These are phyloP conservation scores for Mimumesa dahlbomi DNA, from an alignment of 2,888 invertebrate genomes.

Conservation along the genomic window DNA sequence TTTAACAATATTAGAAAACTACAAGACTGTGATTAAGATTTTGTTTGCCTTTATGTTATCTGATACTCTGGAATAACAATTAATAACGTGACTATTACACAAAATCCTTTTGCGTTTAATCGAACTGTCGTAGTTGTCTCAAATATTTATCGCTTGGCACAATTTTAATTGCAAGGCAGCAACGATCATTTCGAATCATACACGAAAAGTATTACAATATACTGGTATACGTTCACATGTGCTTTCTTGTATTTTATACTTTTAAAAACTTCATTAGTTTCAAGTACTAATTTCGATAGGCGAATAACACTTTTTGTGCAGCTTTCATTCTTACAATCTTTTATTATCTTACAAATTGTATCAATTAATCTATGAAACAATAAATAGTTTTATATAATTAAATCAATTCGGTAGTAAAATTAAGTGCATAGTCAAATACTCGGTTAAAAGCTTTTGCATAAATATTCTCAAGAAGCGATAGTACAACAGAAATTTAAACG, in stretches of 20 bases:
- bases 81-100: background rate
- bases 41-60: background rate
- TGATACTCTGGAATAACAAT: background rate
- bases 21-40: constrained; percentile 1
- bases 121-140: background rate
- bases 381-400: constrained; percentile 12
- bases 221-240: background rate
- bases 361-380: constrained; percentile 9
- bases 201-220: constrained; percentile 14
- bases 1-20: constrained; percentile 3
- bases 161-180: constrained; percentile 3
- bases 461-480: constrained; percentile 4
- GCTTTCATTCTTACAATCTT: constrained; percentile 1
- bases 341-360: constrained; percentile 10
- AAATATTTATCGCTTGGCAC: constrained; percentile 16
- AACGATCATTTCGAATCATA: constrained; percentile 6
- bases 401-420: constrained; percentile 10
- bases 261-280: constrained; percentile 9
- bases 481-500: constrained; percentile 11
- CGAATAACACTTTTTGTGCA: constrained; percentile 5
- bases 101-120: background rate
- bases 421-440: constrained; percentile 11
- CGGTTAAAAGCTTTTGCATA: constrained; percentile 14
- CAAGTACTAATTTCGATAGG: background rate
- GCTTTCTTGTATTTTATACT: background rate